Percentiles rank a stretch among this genome's conserved stretches.
These are phyloP conservation scores for Temnothorax ravouxi DNA, from an alignment of 2,888 invertebrate genomes.

Conservation along the genomic window DNA sequence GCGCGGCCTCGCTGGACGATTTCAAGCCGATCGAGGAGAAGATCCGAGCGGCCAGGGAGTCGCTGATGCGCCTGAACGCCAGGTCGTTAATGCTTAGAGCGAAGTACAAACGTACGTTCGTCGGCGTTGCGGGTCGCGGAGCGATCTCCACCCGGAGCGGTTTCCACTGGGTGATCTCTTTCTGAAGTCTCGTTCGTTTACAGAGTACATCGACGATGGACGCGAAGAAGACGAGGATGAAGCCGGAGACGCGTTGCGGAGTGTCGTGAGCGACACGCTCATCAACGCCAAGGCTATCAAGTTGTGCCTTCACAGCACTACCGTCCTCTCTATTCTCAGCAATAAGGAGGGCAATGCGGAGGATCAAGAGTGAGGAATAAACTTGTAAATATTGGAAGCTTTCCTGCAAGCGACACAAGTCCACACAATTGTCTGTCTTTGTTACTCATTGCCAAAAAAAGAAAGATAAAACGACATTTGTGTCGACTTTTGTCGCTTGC, in stretches of 20 bases:
- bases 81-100: slow-evolving; percentile 69
- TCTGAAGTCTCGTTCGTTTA: slow-evolving; percentile 26
- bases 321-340: slow-evolving; percentile 67
- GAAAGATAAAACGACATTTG: too few species aligned
- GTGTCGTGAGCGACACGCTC: slow-evolving; percentile 61
- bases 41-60: slow-evolving; percentile 63
- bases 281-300: slow-evolving; percentile 64
- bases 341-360: slow-evolving; percentile 56
- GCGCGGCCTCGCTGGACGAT: slow-evolving; percentile 72
- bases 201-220: slow-evolving; percentile 15
- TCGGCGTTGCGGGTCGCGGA: neutral
- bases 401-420: too few species aligned
- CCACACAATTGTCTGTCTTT: too few species aligned
- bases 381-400: neutral
- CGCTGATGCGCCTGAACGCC: slow-evolving; percentile 68
- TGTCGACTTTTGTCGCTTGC: too few species aligned
- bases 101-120: slow-evolving; percentile 65
- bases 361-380: slow-evolving; percentile 65
- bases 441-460: too few species aligned
- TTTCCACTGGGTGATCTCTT: neutral
- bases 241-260: slow-evolving; percentile 7
- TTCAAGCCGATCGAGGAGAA: slow-evolving; percentile 73
- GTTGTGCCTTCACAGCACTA: slow-evolving; percentile 69
- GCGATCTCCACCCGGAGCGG: too few species aligned
- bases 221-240: slow-evolving; percentile 17